phyloP scores from a whole-genome alignment of 2,888 invertebrate species.

The Morpho deidamia region DNA sequence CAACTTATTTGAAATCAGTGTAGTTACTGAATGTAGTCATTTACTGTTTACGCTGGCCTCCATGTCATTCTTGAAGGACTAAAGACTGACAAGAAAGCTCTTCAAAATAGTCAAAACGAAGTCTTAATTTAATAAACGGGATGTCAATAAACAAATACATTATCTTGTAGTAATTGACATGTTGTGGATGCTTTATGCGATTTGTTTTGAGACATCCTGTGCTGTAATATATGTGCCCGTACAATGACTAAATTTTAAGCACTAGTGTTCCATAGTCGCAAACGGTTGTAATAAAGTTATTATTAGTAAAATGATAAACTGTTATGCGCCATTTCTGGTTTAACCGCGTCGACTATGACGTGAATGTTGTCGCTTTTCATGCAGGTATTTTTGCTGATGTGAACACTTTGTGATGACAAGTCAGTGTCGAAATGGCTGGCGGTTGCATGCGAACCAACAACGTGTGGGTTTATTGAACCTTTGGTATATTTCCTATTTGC shows the following conservation, averaged over 20 bases:
- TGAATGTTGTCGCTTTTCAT: conserved; percentile 42
- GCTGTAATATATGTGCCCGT: conserved; percentile 52
- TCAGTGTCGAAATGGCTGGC: conserved; percentile 26
- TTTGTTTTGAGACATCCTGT: conserved; percentile 58
- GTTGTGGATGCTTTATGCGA: conserved; percentile 11
- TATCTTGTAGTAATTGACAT: conserved; percentile 1
- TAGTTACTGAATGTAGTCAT: too few relatives aligned
- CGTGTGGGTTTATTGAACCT: conserved; percentile 33
- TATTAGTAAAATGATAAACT: conserved; percentile 72
- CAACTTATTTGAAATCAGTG: too few relatives aligned
- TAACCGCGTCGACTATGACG: conserved; percentile 37
- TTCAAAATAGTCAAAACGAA: conserved; percentile 42
- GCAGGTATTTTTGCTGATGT: conserved; percentile 29
- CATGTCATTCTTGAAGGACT: conserved; percentile 41
- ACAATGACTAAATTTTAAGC: conserved; percentile 52
- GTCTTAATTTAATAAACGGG: conserved; percentile 42
- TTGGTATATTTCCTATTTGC: conserved; percentile 45
- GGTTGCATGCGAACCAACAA: conserved; percentile 42
- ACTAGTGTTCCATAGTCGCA: conserved; percentile 72
- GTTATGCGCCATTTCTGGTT: conserved; percentile 69
- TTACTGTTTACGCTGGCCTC: conserved; percentile 19
- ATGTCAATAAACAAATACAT: conserved; percentile 42
- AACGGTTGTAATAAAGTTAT: conserved; percentile 73
- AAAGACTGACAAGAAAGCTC: conserved; percentile 60
- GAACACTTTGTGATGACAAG: conserved; percentile 66